phyloP scores from a whole-genome alignment of 2,888 invertebrate species.

The Drosophila paranaensis region DNA sequence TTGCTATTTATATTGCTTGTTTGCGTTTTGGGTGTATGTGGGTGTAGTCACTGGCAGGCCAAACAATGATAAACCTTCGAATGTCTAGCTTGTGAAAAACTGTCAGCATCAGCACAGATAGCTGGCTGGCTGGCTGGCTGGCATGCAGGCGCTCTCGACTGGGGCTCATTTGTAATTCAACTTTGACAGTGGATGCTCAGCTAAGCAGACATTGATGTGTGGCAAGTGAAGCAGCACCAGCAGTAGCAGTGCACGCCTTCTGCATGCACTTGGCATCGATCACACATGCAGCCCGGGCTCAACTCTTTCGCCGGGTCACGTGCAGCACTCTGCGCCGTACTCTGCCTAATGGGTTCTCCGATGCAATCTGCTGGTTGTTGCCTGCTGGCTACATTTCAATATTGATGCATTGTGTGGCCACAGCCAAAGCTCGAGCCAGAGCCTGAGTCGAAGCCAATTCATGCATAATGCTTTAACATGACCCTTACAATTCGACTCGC shows the following conservation, averaged over 20 bases:
- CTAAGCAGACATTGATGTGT: slow-evolving; percentile 58
- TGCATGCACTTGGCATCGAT: slow-evolving; percentile 43
- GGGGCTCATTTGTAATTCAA: slow-evolving; percentile 74
- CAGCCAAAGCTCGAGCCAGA: slow-evolving; percentile 27
- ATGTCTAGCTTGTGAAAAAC: slow-evolving; percentile 53
- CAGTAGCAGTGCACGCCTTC: slow-evolving; percentile 14
- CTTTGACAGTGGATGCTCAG: slow-evolving; percentile 48
- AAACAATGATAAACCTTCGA: slow-evolving; percentile 71
- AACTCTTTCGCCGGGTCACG: slow-evolving; percentile 37
- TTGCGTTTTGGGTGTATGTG: not conserved
- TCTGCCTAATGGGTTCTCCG: slow-evolving; percentile 35
- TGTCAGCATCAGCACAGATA: slow-evolving; percentile 31
- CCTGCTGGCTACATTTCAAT: slow-evolving; percentile 47
- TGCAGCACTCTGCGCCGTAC: slow-evolving; percentile 22
- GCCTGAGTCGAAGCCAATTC: slow-evolving; percentile 27
- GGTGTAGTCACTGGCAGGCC: slow-evolving; percentile 23
- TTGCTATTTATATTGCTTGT: slow-evolving; percentile 25
- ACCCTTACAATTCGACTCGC: not conserved
- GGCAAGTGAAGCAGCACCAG: slow-evolving; percentile 17
- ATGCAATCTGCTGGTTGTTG: slow-evolving; percentile 40
- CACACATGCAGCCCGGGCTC: slow-evolving; percentile 31
- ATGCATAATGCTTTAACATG: slow-evolving; percentile 46
- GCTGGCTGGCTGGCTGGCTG: slow-evolving; percentile 17
- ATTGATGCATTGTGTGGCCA: slow-evolving; percentile 65
- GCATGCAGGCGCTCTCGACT: slow-evolving; percentile 34